A percentile compares a stretch with the other conserved stretches of the same genome.
Evolutionary conservation across 2,888 invertebrate genomes (phyloP).

Genomic region (Amiota minor): DNA sequence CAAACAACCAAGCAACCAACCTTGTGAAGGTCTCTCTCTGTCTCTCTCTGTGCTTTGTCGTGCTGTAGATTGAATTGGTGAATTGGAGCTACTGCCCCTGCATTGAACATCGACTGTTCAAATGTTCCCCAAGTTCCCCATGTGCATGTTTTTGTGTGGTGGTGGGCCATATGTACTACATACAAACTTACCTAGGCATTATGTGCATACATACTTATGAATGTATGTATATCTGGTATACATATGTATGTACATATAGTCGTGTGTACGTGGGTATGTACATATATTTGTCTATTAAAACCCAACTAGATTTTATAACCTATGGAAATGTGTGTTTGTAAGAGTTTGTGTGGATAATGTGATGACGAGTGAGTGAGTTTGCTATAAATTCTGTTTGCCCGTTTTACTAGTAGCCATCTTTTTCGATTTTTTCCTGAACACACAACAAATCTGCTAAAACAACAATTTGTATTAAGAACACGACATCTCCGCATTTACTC

Average conservation of each 20-base stretch:
- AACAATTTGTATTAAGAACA: not conserved
- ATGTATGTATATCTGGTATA: too few species aligned
- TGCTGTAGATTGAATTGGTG: too few species aligned
- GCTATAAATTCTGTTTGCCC: constrained; percentile 68
- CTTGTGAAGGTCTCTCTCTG: constrained; percentile 56
- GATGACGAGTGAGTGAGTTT: constrained; percentile 35
- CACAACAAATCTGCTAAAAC: constrained; percentile 13
- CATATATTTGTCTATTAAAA: constrained; percentile 4
- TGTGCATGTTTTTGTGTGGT: not conserved
- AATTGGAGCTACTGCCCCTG: constrained; percentile 1
- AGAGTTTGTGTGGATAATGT: not conserved
- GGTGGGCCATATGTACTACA: not conserved
- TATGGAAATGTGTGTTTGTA: not conserved
- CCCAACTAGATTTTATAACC: not conserved
- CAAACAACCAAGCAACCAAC: constrained; percentile 29
- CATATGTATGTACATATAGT: not conserved
- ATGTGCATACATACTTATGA: not conserved
- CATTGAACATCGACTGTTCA: not conserved
- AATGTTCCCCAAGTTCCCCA: constrained; percentile 45
- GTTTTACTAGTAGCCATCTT: constrained; percentile 69
- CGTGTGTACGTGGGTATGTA: not conserved
- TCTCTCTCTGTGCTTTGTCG: constrained; percentile 33
- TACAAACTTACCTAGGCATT: not conserved
- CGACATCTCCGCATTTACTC: constrained; percentile 17
- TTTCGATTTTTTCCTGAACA: constrained; percentile 65